Base-by-base conservation (phyloP, 2,797 vertebrate genomes). In the Fistularia commersonii region DNA sequence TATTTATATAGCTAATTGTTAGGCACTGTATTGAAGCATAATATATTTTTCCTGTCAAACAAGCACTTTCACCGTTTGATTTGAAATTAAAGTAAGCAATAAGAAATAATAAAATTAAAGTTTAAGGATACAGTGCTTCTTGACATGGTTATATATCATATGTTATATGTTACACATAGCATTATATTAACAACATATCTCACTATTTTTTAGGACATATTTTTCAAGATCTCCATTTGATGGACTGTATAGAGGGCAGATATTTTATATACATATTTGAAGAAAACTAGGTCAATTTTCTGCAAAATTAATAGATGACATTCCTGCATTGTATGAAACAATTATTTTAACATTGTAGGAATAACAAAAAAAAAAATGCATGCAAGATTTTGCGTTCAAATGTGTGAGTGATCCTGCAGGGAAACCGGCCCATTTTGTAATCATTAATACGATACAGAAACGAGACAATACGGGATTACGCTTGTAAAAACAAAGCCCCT, bases 291-390 rank as follows among this genome's bases (percentile, higher is more conserved):
- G 50, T 54, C 43, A 8, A 8, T 63, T 77, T 61, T 76, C 81
- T 2, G 45, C 11, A 70, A 76, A 59, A 52, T 66, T 76, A 67
- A 68, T 62, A 82, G 65, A 83, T 76, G 45, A 66, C 74, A 69
- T 67, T 69, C 45, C 48, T 49, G 62, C 60, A 87, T 85, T 76
- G 54, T 64, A 83, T 87, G 71, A 83, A 82, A 66, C 79, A 80
- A 84, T 85, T 78, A 82, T 75, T 79, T 66, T 47, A 71, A 74
- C 64, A 57, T 41, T 45, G 60, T 41, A 15, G 44, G 45, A 47
- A 74, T 54, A 54, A 5, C 11, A 48, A 42, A 5, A 11, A 44
- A 63, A 81, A 52, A 74, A 69, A 69, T 64, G 2, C 11, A 10
- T 32, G 55, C 35, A 74, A 54, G 23, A 23, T 65, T 85, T 82